phyloP scores from a whole-genome alignment of 1,140 invertebrate species.

The Spodoptera litura region DNA sequence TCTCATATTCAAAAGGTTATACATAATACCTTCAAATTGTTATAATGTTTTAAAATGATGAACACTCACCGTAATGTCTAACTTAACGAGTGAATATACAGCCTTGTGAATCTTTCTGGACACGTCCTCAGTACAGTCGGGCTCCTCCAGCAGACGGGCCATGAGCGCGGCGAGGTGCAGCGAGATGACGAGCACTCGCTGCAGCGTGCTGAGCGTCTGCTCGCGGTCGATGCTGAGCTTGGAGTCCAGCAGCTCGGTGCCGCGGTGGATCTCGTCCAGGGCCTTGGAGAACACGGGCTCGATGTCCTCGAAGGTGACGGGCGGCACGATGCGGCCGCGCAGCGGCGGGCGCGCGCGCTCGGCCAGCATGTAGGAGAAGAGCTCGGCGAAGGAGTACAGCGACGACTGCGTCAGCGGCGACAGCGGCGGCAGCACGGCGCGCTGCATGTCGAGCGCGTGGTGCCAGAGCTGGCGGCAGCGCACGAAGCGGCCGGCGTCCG shows the following conservation, averaged over 20 bases:
- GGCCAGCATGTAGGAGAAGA: slow-evolving; percentile 97
- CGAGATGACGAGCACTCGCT: slow-evolving; percentile 94
- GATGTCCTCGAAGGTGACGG: slow-evolving; percentile 93
- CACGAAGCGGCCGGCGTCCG: slow-evolving; percentile 96
- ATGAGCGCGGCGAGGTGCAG: slow-evolving; percentile 93
- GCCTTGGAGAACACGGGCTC: slow-evolving; percentile 93
- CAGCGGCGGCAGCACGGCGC: slow-evolving; percentile 95
- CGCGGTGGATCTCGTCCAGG: slow-evolving; percentile 89
- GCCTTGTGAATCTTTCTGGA: slow-evolving; percentile 87
- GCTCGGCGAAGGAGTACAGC: slow-evolving; percentile 96
- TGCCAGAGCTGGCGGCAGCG: slow-evolving; percentile 97
- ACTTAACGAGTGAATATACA: slow-evolving; percentile 91
- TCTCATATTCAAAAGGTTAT: no score
- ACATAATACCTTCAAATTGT: no score
- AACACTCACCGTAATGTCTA: slow-evolving; percentile 88
- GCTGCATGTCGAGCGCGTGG: slow-evolving; percentile 98
- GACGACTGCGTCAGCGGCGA: slow-evolving; percentile 98
- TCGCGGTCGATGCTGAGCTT: slow-evolving; percentile 88
- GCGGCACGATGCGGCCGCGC: slow-evolving; percentile 90
- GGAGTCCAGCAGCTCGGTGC: slow-evolving; percentile 83
- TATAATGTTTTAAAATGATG: neutral
- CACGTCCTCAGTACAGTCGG: slow-evolving; percentile 85
- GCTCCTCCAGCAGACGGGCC: slow-evolving; percentile 88
- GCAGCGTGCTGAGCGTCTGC: slow-evolving; percentile 91
- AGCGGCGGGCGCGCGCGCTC: slow-evolving; percentile 89